Percentiles rank a stretch among this genome's conserved stretches.
Conservation (phyloP, 1,140 invertebrate genomes). For the Polyergus mexicanus region DNA sequence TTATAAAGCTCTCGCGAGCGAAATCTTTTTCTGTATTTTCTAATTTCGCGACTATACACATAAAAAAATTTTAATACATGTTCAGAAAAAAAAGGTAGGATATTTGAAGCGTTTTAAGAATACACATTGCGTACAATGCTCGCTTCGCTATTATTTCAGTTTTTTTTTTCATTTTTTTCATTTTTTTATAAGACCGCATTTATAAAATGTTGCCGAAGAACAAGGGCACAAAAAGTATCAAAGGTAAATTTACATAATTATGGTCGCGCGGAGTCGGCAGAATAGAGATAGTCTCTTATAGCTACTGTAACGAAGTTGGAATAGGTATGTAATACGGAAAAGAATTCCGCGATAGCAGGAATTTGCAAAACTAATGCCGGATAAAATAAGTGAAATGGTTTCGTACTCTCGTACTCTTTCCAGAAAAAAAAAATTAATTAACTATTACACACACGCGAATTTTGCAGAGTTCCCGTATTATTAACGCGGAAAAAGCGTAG, state of each 20-base stretch:
- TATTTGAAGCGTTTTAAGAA: neutral
- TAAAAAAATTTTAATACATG: neutral
- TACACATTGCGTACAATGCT: neutral
- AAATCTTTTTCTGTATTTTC: neutral
- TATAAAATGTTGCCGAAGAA: conserved; percentile 40
- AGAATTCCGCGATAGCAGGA: conserved; percentile 31
- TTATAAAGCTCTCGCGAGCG: neutral
- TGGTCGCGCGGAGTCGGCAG: neutral
- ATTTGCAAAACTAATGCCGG: conserved; percentile 44
- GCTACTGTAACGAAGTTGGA: conserved; percentile 42
- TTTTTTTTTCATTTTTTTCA: too few species aligned
- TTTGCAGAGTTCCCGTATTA: conserved; percentile 4
- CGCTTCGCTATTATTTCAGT: neutral
- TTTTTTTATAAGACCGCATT: neutral
- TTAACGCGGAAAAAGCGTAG: neutral
- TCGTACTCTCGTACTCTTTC: neutral
- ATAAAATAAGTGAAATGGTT: conserved; percentile 12
- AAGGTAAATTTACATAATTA: conserved; percentile 47
- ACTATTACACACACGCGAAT: neutral
- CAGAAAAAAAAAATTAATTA: conserved; percentile 30
- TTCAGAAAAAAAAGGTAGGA: neutral
- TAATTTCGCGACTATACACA: neutral
- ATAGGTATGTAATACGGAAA: conserved; percentile 5
- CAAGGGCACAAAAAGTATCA: conserved; percentile 24
- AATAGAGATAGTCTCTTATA: conserved; percentile 24